Evolutionary conservation across 2,797 vertebrate genomes (phyloP).

Genomic region (Aulostomus chinensis): DNA sequence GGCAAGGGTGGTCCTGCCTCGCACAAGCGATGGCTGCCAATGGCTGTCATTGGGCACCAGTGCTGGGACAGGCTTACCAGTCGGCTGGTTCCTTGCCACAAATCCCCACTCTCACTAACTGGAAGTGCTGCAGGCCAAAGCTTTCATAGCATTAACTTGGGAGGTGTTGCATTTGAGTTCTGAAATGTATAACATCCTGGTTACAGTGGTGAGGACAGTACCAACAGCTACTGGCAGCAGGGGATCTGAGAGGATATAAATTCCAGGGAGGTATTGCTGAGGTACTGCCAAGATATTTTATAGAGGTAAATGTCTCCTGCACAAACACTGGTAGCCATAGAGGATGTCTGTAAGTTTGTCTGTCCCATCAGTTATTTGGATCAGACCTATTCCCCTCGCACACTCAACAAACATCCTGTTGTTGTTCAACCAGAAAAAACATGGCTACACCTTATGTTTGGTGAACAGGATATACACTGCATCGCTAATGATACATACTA

Average conservation of each 20-base stretch:
- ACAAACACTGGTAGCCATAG: too few relatives aligned
- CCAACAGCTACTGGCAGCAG: not conserved
- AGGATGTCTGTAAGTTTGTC: too few relatives aligned
- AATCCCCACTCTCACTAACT: slow-evolving; percentile 47
- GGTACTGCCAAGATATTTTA: too few relatives aligned
- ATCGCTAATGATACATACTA: too few relatives aligned
- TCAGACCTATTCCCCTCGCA: too few relatives aligned
- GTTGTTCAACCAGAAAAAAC: too few relatives aligned
- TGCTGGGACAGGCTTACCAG: slow-evolving; percentile 42
- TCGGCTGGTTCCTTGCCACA: slow-evolving; percentile 32
- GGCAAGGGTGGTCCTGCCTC: slow-evolving; percentile 72
- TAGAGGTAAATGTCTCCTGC: too few relatives aligned
- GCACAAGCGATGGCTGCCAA: slow-evolving; percentile 35
- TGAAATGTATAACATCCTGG: slow-evolving; percentile 11
- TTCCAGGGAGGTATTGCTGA: too few relatives aligned
- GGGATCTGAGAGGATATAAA: not conserved
- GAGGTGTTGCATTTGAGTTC: slow-evolving; percentile 21
- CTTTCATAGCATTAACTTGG: slow-evolving; percentile 26
- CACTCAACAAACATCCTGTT: too few relatives aligned
- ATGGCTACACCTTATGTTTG: too few relatives aligned
- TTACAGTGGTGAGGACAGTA: not conserved
- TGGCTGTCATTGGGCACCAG: slow-evolving; percentile 67
- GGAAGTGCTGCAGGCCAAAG: slow-evolving; percentile 25
- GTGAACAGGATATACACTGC: too few relatives aligned
- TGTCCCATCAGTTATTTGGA: too few relatives aligned